Percentiles rank a stretch among this genome's conserved stretches.
Conservation (phyloP, 2,888 invertebrate genomes). For the Monoplex corrugatus region DNA sequence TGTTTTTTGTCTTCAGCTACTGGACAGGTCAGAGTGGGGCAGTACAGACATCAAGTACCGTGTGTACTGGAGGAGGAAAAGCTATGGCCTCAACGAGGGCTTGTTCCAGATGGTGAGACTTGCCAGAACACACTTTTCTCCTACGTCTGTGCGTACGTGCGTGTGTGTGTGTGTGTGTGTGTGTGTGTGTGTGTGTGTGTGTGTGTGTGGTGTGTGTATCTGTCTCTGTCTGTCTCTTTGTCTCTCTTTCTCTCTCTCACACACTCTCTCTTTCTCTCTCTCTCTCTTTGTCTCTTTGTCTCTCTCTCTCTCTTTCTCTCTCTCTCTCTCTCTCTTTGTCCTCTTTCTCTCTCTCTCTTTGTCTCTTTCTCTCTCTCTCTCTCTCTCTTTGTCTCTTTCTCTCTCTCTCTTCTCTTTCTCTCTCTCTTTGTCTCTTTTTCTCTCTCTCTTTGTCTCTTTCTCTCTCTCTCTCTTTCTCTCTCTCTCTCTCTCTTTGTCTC, state of each 20-base stretch:
- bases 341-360: not conserved
- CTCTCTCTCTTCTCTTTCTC: too few species aligned
- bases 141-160: not conserved
- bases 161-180: not conserved
- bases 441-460: too few species aligned
- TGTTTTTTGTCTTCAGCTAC: conserved; percentile 54
- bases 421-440: too few species aligned
- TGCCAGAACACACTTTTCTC: too few species aligned
- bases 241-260: not conserved
- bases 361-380: not conserved
- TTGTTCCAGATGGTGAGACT: conserved; percentile 44
- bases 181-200: not conserved
- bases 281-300: not conserved
- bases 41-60: conserved; percentile 94
- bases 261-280: not conserved
- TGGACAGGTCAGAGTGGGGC: conserved; percentile 88
- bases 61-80: conserved; percentile 86
- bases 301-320: not conserved
- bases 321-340: not conserved
- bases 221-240: not conserved
- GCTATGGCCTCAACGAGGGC: conserved; percentile 33
- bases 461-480: too few species aligned
- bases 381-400: too few species aligned
- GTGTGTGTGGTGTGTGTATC: not conserved
- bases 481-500: too few species aligned